Percentiles rank a stretch among this genome's conserved stretches.
Conservation (phyloP, 1,140 invertebrate genomes). For the Platorchestia sp. region DNA sequence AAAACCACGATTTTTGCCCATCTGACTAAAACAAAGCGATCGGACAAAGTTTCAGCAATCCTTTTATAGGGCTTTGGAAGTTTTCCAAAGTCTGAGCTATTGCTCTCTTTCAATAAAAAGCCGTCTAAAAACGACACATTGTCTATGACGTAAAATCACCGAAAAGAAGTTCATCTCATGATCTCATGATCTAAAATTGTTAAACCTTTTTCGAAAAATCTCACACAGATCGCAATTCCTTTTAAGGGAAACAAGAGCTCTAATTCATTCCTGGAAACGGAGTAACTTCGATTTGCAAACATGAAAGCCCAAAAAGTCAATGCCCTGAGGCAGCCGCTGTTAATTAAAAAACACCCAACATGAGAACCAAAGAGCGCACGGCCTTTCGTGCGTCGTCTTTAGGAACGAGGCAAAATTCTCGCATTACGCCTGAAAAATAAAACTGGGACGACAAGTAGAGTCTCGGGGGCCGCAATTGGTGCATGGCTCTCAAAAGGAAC, state of each 20-base stretch:
- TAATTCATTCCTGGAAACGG: background rate
- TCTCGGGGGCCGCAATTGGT: conserved; percentile 4
- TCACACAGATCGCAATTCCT: no score
- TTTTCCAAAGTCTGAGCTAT: no score
- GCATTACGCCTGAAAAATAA: conserved; percentile 4
- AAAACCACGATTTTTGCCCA: no score
- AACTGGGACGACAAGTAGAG: conserved; percentile 20
- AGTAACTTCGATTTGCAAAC: background rate
- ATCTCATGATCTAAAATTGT: no score
- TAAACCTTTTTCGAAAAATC: no score
- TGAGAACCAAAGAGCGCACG: background rate
- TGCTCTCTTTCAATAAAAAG: no score
- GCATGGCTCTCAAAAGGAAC: background rate
- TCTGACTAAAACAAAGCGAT: no score
- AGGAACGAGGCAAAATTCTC: conserved; percentile 3
- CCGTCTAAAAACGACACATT: no score
- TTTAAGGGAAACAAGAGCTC: background rate
- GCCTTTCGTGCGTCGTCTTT: background rate
- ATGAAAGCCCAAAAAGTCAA: background rate
- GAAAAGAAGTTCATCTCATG: no score
- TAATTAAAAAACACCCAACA: background rate
- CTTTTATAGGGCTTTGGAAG: no score
- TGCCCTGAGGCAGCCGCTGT: background rate
- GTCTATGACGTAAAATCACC: no score
- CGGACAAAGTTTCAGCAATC: no score